Conservation (phyloP, 37 sponge, comb jelly and placozoan genomes). For the Hormiphora californensis region DNA sequence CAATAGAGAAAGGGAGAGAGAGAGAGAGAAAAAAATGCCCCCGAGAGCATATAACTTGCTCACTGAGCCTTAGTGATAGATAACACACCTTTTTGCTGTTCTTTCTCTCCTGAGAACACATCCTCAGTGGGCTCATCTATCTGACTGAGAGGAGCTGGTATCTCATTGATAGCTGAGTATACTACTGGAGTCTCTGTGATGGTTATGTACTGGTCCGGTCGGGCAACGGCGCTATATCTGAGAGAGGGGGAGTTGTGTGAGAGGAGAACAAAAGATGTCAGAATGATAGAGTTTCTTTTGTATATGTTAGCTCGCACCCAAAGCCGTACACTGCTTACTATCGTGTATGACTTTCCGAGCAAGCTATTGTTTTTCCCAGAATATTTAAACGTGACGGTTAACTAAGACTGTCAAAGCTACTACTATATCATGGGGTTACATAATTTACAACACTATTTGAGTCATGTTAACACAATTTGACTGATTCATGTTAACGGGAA, state of each 20-base stretch:
- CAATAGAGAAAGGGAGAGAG: no score
- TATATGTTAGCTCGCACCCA: neutral
- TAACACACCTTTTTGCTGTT: neutral
- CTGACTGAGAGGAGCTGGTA: conserved; percentile 50
- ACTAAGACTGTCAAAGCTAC: no score
- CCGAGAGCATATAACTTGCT: neutral
- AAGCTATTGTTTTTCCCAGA: no score
- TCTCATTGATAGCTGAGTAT: conserved; percentile 26
- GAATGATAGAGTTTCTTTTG: neutral
- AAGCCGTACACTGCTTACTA: neutral
- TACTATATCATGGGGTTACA: no score
- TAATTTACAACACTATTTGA: no score
- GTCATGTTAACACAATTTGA: no score
- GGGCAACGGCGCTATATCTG: conserved; percentile 34
- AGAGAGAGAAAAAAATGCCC: no score
- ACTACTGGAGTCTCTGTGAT: neutral
- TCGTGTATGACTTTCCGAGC: no score
- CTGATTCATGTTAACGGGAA: no score
- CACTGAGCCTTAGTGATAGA: neutral
- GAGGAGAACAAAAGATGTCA: neutral
- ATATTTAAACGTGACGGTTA: no score
- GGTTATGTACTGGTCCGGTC: conserved; percentile 10
- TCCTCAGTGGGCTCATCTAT: conserved; percentile 51
- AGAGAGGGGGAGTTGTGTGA: neutral
- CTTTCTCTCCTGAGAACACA: conserved; percentile 46